Conservation (phyloP, 1,140 invertebrate species). For the Grapholita molesta region DNA sequence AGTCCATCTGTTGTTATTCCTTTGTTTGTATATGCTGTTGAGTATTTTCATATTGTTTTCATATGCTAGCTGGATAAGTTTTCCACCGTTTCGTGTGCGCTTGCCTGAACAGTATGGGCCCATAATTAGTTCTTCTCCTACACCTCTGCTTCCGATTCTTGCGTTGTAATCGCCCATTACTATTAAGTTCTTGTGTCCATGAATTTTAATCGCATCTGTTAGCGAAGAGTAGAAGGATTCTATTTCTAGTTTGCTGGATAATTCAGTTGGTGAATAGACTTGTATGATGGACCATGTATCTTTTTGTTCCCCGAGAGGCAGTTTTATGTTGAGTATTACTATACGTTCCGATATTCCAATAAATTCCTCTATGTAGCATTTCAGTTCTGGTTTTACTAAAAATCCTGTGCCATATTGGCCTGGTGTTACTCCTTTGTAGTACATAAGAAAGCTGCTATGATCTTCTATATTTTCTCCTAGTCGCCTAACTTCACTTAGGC, state of each 20-base stretch:
- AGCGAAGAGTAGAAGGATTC: background rate
- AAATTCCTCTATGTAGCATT: background rate
- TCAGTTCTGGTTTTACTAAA: background rate
- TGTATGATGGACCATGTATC: slow-evolving; percentile 11
- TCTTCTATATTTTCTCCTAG: slow-evolving; percentile 1
- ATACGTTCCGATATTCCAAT: background rate
- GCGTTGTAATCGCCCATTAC: background rate
- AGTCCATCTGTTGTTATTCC: slow-evolving; percentile 22
- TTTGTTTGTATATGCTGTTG: slow-evolving; percentile 23
- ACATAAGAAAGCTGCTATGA: background rate
- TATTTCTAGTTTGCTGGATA: background rate
- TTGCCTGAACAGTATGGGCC: background rate
- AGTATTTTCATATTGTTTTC: slow-evolving; percentile 28
- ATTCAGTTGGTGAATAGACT: background rate
- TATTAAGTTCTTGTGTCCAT: background rate
- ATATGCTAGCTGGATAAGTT: slow-evolving; percentile 24
- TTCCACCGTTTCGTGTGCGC: slow-evolving; percentile 24
- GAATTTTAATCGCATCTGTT: background rate
- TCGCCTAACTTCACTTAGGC: slow-evolving; percentile 3
- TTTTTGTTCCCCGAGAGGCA: no score
- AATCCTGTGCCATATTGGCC: slow-evolving; percentile 6
- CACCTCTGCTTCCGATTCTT: background rate
- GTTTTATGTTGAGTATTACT: background rate
- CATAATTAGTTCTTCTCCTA: background rate
- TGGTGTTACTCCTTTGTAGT: background rate